Base-by-base conservation (phyloP, 2,888 invertebrate genomes). In the Tipula lateralis region DNA sequence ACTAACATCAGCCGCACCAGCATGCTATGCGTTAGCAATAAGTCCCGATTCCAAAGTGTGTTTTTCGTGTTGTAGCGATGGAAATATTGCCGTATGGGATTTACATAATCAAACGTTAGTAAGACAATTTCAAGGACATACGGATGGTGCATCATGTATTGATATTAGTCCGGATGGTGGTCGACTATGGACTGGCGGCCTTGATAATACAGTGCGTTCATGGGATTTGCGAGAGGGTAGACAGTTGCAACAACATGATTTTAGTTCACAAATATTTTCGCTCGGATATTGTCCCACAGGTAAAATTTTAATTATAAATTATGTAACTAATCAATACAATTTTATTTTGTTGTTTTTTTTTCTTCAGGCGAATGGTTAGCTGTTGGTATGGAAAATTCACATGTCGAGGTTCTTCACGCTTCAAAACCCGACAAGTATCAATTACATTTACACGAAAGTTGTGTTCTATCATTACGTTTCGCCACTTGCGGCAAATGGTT, bases 401-500 rank as follows among this genome's bases (percentile, higher is more conserved):
- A 97, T 90, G 98, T 99, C 86, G 99, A 99, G 90, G 98, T 99
- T 44, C 91, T 98, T 85, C 96, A 96, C 90, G 94, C 96, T 86
- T 94, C 94, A 88, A 97, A 97, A 90, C 95, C 96, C 29, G 98
- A 99, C 91, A 96, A 98, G 90, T 99, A 99, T 91, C 98, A 98
- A 91, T 92, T 99, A 85, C 95, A 97, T 89, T 92, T 98, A 87
- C 99, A 99, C 92, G 99, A 99, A 90, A 97, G 96, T 87, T 99
- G 99, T 91, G 99, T 99, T 66, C 92, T 99, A 85, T 97, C 98
- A 86, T 92, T 99, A 86, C 94, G 96, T 90, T 99, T 99, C 91
- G 98, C 99, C 84, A 95, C 96, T 84, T 95, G 96, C 89, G 99
- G 99, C 88, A 99, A 99, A 91, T 99, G 99, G 98, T 99, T 99